These are phyloP conservation scores for Drosophila tanythrix DNA, from an alignment of 2,888 invertebrate genomes.

Conservation along the genomic window DNA sequence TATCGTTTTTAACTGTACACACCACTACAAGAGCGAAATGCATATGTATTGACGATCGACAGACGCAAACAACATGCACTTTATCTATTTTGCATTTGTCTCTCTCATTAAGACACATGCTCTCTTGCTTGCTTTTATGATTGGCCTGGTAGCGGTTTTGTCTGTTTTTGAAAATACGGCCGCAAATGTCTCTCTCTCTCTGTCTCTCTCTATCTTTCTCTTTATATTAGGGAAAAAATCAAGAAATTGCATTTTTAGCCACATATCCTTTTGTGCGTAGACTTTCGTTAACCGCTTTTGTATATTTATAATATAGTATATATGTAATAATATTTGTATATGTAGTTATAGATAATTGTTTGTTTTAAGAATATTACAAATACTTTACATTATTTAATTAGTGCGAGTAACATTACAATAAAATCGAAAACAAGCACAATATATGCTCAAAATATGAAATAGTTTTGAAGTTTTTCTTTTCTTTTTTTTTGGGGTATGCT, in stretches of 20 bases:
- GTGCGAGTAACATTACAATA: constrained; percentile 77
- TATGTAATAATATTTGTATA: constrained; percentile 55
- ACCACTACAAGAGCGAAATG: constrained; percentile 41
- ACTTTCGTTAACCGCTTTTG: constrained; percentile 42
- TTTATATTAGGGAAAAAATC: background rate
- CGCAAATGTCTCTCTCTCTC: constrained; percentile 15
- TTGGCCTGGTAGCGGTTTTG: constrained; percentile 50
- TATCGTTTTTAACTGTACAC: constrained; percentile 51
- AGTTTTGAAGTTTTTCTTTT: constrained; percentile 16
- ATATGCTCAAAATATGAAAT: constrained; percentile 64
- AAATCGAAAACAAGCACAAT: constrained; percentile 72
- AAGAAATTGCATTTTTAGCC: constrained; percentile 15
- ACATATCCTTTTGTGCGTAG: constrained; percentile 28
- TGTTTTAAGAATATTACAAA: constrained; percentile 58
- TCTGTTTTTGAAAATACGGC: constrained; percentile 22
- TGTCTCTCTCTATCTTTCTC: background rate
- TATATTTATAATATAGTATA: constrained; percentile 39
- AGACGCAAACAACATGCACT: constrained; percentile 21
- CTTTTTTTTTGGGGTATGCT: constrained; percentile 25
- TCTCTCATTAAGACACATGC: constrained; percentile 30
- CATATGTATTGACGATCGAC: constrained; percentile 33
- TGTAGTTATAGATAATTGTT: constrained; percentile 57
- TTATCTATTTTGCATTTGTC: constrained; percentile 10
- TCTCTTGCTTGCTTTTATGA: constrained; percentile 37
- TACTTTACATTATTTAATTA: constrained; percentile 70